phyloP scores from a whole-genome alignment of 2,797 vertebrate species.

The Helostoma temminkii region DNA sequence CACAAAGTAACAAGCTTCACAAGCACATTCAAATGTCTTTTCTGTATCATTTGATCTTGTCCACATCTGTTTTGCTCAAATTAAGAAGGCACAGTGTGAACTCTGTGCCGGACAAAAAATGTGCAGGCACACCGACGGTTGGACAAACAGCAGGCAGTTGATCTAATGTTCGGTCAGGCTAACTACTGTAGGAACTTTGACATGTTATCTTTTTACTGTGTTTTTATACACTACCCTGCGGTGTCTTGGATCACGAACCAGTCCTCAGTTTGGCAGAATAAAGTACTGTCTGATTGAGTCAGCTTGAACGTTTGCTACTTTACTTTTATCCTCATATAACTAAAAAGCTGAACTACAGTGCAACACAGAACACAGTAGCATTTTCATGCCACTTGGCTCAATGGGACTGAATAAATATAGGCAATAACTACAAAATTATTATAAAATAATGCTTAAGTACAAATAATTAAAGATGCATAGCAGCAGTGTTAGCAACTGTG shows the following conservation, averaged over 20 bases:
- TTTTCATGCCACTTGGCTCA: constrained; percentile 17
- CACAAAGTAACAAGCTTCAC: constrained; percentile 47
- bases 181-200: constrained; percentile 50
- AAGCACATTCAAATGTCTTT: constrained; percentile 58
- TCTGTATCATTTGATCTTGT: constrained; percentile 50
- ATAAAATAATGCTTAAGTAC: neutral
- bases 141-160: constrained; percentile 54
- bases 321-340: constrained; percentile 26
- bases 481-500: neutral
- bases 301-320: constrained; percentile 34
- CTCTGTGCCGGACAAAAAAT: constrained; percentile 28
- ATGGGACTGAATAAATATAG: constrained; percentile 1
- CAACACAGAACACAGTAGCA: neutral
- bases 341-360: constrained; percentile 47
- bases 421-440: neutral
- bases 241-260: constrained; percentile 44
- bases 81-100: constrained; percentile 55
- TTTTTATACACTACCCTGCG: constrained; percentile 34
- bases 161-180: constrained; percentile 33
- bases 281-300: constrained; percentile 41
- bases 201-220: constrained; percentile 35
- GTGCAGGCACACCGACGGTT: constrained; percentile 45
- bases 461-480: neutral
- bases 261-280: constrained; percentile 45
- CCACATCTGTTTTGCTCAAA: constrained; percentile 62